Evolutionary conservation across 2,888 invertebrate genomes (phyloP), one percentile per base, ranked within the genome.

Genomic region (Ormyrus nitidulus): DNA sequence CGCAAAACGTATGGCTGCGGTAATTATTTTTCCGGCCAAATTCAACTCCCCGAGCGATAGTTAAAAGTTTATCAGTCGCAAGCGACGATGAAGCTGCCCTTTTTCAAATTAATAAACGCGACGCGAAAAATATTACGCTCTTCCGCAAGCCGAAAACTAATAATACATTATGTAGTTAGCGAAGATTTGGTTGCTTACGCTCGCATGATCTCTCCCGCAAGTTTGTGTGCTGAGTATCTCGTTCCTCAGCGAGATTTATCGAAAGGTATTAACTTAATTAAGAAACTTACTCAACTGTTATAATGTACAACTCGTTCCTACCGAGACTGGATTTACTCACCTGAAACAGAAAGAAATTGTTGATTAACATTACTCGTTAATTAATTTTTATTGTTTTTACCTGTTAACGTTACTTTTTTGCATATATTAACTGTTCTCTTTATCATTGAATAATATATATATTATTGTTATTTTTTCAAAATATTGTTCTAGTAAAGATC

Each of bases 261-360:
- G 68, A 68, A 69, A 48, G 61, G 48, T 62, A 53, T 61, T 68
- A 69, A 61, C 54, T 76, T 69, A 48, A 76, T 69, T 58, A 77
- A 77, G 58, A 77, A 71, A 77, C 71, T 77, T 77, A 70, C 64
- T 51, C 13, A 71, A 77, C 64, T 77, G 48, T 48, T 70, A 44
- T 54, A 77, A 65, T 69, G 69, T 19, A 46, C 69, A 49, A 62
- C 11, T 53, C 48, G 49, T 34, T 64, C n/a, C 13, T 0, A 6
- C 70, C 44, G 44, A 69, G 11, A 19, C 19, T 51, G 6, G 9
- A 56, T 51, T n/a, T 77, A 77, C 77, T 65, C 49, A 77, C 64
- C 77, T 77, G 77, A 9, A 70, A 71, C 77, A 71, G 51, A 77
- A 71, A 71, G 44, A 62, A 64, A 49, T 34, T 10, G 13, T n/a